A percentile compares a stretch with the other conserved stretches of the same genome.
These are phyloP conservation scores for Stigmatopora nigra DNA, from an alignment of 2,113 vertebrate genomes.

Conservation along the genomic window DNA sequence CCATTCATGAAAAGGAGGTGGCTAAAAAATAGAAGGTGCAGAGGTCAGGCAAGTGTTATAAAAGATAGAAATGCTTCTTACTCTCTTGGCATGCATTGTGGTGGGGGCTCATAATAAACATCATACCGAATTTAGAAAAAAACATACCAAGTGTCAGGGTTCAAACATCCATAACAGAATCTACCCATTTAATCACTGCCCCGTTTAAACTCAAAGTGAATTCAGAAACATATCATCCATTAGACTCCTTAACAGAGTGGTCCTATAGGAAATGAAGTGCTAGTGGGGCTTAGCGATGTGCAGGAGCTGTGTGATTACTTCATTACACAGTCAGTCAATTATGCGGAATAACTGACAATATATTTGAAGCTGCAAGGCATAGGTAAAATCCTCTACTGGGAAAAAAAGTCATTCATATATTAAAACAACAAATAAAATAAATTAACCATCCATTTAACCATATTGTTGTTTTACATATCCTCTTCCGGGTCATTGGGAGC, in stretches of 20 bases:
- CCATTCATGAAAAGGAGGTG: background rate
- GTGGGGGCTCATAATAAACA: background rate
- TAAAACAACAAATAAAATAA: too few relatives aligned
- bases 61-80: background rate
- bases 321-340: conserved; percentile 54
- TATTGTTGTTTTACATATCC: background rate
- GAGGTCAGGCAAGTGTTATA: background rate
- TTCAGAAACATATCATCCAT: conserved; percentile 24
- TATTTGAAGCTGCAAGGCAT: conserved; percentile 14
- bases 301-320: conserved; percentile 36
- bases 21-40: background rate
- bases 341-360: conserved; percentile 42
- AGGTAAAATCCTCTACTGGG: background rate
- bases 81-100: background rate
- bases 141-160: conserved; percentile 4
- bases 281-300: conserved; percentile 21
- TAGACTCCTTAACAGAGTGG: conserved; percentile 20
- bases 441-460: background rate
- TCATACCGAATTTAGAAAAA: background rate
- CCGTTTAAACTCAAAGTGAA: conserved; percentile 35
- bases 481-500: background rate
- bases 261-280: background rate
- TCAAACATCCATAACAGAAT: conserved; percentile 6
- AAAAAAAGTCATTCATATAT: background rate
- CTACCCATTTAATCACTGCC: background rate